Evolutionary conservation across 64 coral and sea anemone genomes (phyloP).

Genomic region (Anthopleura sola): DNA sequence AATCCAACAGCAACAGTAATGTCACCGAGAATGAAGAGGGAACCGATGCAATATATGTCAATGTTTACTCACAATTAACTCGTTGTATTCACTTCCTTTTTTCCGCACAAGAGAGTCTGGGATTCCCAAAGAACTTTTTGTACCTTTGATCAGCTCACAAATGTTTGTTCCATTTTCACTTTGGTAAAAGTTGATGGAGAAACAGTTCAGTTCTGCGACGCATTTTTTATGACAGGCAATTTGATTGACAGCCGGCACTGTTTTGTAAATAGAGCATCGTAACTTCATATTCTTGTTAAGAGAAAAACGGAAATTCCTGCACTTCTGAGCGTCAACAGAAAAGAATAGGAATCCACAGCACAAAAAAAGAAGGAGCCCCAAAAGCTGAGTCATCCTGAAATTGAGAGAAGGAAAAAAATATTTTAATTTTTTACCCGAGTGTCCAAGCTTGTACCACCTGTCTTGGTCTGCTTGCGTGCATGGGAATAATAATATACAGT

Average conservation of each 20-base stretch:
- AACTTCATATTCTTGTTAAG: neutral
- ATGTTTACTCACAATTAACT: neutral
- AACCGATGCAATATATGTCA: neutral
- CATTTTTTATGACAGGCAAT: neutral
- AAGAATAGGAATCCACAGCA: neutral
- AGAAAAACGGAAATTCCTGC: neutral
- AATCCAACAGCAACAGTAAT: neutral
- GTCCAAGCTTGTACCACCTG: no score
- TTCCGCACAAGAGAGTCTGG: neutral
- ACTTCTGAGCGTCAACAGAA: neutral
- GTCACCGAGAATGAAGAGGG: neutral
- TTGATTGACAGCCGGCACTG: neutral
- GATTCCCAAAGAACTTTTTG: neutral
- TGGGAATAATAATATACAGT: no score
- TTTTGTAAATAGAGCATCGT: neutral
- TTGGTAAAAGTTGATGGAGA: neutral
- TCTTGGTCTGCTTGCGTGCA: no score
- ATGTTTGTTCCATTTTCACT: neutral
- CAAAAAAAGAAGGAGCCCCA: neutral
- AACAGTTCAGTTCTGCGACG: neutral
- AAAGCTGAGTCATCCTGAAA: neutral
- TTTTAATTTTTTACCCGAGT: no score
- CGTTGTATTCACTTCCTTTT: neutral
- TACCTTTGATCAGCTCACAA: neutral
- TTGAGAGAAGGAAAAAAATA: neutral